Percentiles rank a stretch among this genome's conserved stretches.
Evolutionary conservation across 2,113 vertebrate genomes (phyloP).

Genomic region (Laticauda colubrina): DNA sequence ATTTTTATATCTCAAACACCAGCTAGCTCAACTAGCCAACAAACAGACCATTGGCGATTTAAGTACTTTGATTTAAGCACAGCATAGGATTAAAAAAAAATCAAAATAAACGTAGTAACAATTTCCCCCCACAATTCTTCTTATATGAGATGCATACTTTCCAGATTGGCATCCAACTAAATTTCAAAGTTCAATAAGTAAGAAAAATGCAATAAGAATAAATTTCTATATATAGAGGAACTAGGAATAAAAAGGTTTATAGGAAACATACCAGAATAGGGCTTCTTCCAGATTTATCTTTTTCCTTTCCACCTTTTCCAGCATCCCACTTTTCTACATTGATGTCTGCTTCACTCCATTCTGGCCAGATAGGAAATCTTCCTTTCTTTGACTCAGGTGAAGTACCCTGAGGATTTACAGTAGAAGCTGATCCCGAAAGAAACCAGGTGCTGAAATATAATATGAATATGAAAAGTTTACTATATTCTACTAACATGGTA

Average conservation of each 20-base stretch:
- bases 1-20: neutral
- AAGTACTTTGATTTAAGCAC: neutral
- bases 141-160: neutral
- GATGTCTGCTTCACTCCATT: slow-evolving; percentile 88
- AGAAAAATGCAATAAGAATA: neutral
- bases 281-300: slow-evolving; percentile 73
- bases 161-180: neutral
- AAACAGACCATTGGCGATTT: neutral
- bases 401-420: slow-evolving; percentile 35
- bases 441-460: slow-evolving; percentile 30
- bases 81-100: neutral
- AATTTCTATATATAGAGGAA: neutral
- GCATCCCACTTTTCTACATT: slow-evolving; percentile 89
- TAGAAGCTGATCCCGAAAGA: slow-evolving; percentile 55
- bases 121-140: neutral
- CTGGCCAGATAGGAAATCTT: slow-evolving; percentile 82
- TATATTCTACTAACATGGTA: neutral
- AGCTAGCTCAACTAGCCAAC: neutral
- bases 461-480: neutral
- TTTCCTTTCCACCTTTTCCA: slow-evolving; percentile 76
- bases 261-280: slow-evolving; percentile 70
- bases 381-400: slow-evolving; percentile 54
- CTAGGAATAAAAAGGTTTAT: neutral
- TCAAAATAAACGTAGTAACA: neutral
- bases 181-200: neutral